Base-by-base conservation (phyloP, 1,140 invertebrate genomes). In the Hyles vespertilio region DNA sequence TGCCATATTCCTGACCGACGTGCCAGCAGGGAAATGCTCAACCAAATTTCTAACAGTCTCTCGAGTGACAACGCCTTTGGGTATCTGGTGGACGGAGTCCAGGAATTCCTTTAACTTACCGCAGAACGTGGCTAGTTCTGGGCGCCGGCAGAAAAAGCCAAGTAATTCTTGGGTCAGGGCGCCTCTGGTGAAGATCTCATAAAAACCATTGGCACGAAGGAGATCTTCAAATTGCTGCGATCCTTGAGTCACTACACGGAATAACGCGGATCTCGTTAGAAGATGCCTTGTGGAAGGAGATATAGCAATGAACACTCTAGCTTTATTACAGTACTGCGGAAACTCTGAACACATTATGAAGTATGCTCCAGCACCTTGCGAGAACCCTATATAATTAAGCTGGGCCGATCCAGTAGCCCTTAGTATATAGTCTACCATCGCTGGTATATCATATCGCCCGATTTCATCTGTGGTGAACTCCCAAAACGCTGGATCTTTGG, bases 21-120 rank as follows among this genome's bases (percentile, higher is more conserved):
- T 92, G 2, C 95, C 94, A 32, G 94, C 93, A 0, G 95, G 95
- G 61, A 92, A 92, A 68, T 96, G 94, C 9, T 90, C 89, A 33
- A 93, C 74, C 33, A 77, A 32, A 0, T 53, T 46, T 5, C 51
- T 57, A 0, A 70, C 34, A 1, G 80, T 80, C 3, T 75, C 55
- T 11, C 69, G 67, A 0, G 61, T 63, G 12, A 82, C 72, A 2
- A 80, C 81, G 3, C 69, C 72, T 3, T 72, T 68, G 55, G 83
- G 77, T 5, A 61, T 69, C 0, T 69, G 5, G 3, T 50, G 32
- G 4, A 51, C 51, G 4, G 46, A 6, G 10, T 63, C 57, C 3
- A 63, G 56, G 1, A 51, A 5, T 3, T 55, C 10, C 3, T 54
- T 32, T 0, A 51, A 5, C 6, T 3, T 32, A 8, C 34, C 52